phyloP scores from a whole-genome alignment of 2,888 invertebrate genomes.

The Drosophila koepferae region DNA sequence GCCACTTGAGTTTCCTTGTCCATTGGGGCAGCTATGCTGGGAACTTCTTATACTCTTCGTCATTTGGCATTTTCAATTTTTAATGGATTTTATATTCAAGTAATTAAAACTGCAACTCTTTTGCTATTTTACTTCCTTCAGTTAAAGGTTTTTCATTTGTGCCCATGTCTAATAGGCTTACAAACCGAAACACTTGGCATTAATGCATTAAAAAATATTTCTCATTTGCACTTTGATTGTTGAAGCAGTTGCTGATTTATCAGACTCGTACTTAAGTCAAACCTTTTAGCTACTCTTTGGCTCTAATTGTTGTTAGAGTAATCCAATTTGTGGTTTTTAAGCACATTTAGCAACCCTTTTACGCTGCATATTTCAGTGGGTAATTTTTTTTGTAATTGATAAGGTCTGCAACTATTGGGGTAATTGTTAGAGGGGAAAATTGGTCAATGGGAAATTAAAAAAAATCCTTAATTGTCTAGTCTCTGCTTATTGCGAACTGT shows the following conservation, averaged over 20 bases:
- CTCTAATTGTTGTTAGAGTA: conserved; percentile 3
- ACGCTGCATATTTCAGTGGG: neutral
- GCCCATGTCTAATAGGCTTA: conserved; percentile 64
- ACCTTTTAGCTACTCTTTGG: conserved; percentile 20
- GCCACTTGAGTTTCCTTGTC: conserved; percentile 46
- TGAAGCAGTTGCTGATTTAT: conserved; percentile 32
- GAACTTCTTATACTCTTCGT: neutral
- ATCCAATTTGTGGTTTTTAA: conserved; percentile 37
- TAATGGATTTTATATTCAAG: conserved; percentile 71
- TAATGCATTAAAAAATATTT: conserved; percentile 23
- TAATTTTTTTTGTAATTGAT: neutral
- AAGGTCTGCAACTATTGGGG: conserved; percentile 1
- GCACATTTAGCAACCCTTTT: conserved; percentile 6
- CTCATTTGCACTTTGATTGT: conserved; percentile 44
- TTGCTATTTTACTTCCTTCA: conserved; percentile 4
- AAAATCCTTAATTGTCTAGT: no score
- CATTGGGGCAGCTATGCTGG: conserved; percentile 7
- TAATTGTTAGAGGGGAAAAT: neutral
- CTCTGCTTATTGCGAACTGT: no score
- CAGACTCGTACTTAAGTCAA: conserved; percentile 7
- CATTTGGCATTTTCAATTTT: conserved; percentile 41
- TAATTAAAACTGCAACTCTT: conserved; percentile 73
- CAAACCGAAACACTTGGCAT: conserved; percentile 61
- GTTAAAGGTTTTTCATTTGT: conserved; percentile 10
- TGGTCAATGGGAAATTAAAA: no score